Percentiles rank a stretch among this genome's conserved stretches.
These are phyloP conservation scores for Antitype chi DNA, from an alignment of 2,888 invertebrate genomes.

Conservation along the genomic window DNA sequence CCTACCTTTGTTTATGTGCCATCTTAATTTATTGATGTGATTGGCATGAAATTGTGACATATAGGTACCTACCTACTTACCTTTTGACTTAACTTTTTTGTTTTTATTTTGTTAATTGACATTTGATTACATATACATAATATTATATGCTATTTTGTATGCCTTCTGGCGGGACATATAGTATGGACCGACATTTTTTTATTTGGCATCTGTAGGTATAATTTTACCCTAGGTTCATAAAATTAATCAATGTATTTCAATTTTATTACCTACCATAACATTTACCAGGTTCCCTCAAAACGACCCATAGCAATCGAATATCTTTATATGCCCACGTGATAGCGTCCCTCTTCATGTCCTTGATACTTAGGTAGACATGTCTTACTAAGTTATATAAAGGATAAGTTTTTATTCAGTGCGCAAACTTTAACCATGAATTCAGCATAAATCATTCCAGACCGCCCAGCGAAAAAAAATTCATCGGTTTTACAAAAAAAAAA, in stretches of 20 bases:
- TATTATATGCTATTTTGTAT: neutral
- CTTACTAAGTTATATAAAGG: neutral
- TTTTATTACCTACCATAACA: neutral
- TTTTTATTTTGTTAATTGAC: no score
- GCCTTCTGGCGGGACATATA: neutral
- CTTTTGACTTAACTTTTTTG: no score
- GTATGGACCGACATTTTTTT: neutral
- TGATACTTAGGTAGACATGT: neutral
- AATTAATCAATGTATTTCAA: neutral
- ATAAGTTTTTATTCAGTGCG: no score
- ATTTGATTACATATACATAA: no score
- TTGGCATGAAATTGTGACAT: neutral
- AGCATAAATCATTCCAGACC: no score
- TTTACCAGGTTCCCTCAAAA: neutral
- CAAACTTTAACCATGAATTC: no score
- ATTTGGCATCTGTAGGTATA: neutral
- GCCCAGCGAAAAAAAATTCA: no score
- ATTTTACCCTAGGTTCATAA: no score
- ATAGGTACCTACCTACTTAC: no score
- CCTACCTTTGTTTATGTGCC: neutral
- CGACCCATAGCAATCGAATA: neutral
- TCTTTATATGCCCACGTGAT: conserved; percentile 19
- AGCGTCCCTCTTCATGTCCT: conserved; percentile 20
- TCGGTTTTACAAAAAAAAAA: no score
- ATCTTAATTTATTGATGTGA: neutral